A percentile compares a stretch with the other conserved stretches of the same genome.
Conservation (phyloP, 2,113 vertebrate species). For the Myocastor coypus region DNA sequence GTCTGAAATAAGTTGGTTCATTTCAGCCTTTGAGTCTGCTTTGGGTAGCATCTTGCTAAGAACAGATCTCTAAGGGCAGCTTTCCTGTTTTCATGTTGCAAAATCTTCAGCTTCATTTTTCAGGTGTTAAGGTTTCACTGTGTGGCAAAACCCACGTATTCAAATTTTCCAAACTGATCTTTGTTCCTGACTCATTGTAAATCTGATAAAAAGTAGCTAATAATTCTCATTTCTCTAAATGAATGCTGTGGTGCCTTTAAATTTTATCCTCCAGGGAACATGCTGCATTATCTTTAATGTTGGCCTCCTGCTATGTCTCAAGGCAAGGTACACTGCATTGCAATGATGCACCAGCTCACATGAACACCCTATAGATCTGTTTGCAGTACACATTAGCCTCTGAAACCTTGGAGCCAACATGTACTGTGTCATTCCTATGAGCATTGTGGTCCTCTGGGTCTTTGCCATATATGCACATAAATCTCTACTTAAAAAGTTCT, state of each 20-base stretch:
- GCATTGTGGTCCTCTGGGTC: neutral
- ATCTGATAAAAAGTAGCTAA: neutral
- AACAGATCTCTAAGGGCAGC: neutral
- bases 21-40: neutral
- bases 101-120: neutral
- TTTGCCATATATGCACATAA: neutral
- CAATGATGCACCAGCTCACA: neutral
- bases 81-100: neutral
- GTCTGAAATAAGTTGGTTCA: neutral
- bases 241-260: neutral
- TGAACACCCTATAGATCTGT: neutral
- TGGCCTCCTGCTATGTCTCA: neutral
- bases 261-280: neutral
- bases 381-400: neutral
- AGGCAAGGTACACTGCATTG: neutral
- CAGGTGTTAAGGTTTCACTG: too few species aligned
- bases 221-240: neutral
- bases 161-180: neutral
- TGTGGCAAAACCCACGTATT: neutral
- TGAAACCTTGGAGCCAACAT: neutral
- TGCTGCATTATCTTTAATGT: neutral
- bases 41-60: neutral
- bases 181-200: neutral
- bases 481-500: neutral
- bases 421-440: neutral